Evolutionary conservation across 2,888 invertebrate species (phyloP), one percentile per base, ranked within the genome.

Genomic region (Sarcophaga carnaria): DNA sequence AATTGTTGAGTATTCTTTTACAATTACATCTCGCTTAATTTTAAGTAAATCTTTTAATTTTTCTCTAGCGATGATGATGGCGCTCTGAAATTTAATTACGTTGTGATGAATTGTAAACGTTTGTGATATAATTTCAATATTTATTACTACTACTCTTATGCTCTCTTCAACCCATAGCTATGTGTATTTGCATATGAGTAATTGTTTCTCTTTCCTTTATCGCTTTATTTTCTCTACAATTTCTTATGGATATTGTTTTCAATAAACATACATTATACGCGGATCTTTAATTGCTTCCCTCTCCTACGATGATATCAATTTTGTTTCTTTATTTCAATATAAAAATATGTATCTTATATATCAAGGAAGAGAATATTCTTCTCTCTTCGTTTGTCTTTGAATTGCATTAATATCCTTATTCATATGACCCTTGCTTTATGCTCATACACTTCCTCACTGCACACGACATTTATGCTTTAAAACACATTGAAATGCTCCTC

Each of bases 121-220:
- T 22, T 22, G 22, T 22, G 22, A 22, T 22, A 22, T 22, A 22
- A 22, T 22, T 22, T 22, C 22, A 22, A 22, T 22, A 22, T 22
- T 22, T 22, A 22, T 22, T 22, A 1, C 22, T 22, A 1, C 22
- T 22, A 1, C 22, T 22, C 22, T 22, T 22, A 22, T 1, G 22
- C 22, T 22, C 22, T 22, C 22, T 22, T 22, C 22, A 22, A 22
- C 22, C 22, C 22, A 22, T 22, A 1, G 22, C 22, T 1, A 22
- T 22, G 22, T 22, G 22, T 22, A 22, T 22, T 22, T 22, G 22
- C 22, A 22, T 22, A 22, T 83, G 45, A 83, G 80, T 83, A 83
- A 83, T 83, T 80, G 63, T 78, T 80, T 77, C 83, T 78, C 66
- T 83, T 83, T 86, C 77, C 83, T 63, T 76, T 80, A 22, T 59